Evolutionary conservation across 2,113 vertebrate genomes (phyloP).

Genomic region (Andinoacara biseriatus): DNA sequence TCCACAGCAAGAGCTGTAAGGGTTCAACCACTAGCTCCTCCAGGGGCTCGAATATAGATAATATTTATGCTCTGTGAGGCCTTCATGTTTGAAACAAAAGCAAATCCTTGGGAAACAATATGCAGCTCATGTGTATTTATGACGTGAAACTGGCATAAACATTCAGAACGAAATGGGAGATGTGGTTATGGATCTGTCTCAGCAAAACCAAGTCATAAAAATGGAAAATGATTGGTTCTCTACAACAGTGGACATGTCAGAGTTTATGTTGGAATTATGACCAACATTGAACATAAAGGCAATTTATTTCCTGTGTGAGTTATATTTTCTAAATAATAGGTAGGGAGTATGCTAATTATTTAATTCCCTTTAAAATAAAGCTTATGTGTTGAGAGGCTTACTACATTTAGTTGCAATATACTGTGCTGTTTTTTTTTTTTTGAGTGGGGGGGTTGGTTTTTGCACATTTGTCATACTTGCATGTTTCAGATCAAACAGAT

Average conservation of each 20-base stretch:
- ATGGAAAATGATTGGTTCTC: not conserved
- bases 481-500: not conserved
- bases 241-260: not conserved
- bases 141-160: slow-evolving; percentile 1
- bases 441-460: not conserved
- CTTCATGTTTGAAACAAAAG: slow-evolving; percentile 54
- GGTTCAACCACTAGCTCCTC: slow-evolving; percentile 77
- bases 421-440: not conserved
- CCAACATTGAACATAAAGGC: not conserved
- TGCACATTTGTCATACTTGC: not conserved
- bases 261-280: not conserved
- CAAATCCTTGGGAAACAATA: slow-evolving; percentile 36
- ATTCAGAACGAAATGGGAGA: not conserved
- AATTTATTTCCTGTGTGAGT: not conserved
- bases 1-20: slow-evolving; percentile 76
- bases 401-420: not conserved
- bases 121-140: slow-evolving; percentile 13
- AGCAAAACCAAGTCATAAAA: slow-evolving; percentile 1
- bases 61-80: slow-evolving; percentile 64
- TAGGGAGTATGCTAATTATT: not conserved
- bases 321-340: not conserved
- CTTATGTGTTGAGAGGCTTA: not conserved
- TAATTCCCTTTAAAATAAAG: not conserved
- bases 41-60: slow-evolving; percentile 79
- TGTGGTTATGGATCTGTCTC: not conserved